Evolutionary conservation across 2,797 vertebrate species (phyloP).

Genomic region (Ispidina lecontei): DNA sequence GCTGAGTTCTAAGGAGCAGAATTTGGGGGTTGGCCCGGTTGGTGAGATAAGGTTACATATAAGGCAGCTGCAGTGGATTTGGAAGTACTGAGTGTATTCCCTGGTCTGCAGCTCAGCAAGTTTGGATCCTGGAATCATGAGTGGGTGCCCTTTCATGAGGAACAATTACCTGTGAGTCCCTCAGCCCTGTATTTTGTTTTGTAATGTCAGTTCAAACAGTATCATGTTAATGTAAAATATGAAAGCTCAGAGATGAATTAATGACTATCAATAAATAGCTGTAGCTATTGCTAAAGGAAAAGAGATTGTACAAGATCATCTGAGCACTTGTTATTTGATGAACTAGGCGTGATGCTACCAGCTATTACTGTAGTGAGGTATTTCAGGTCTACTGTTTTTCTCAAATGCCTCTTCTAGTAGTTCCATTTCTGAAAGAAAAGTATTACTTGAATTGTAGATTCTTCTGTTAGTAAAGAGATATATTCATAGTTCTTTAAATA

Average conservation of each 20-base stretch:
- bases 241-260: not conserved
- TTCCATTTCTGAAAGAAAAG: not conserved
- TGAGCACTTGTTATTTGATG: not conserved
- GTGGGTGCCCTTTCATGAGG: conserved; percentile 75
- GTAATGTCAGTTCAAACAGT: not conserved
- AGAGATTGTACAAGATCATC: not conserved
- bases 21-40: conserved; percentile 61
- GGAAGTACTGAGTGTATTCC: not conserved
- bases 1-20: not conserved
- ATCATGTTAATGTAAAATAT: not conserved
- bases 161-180: conserved; percentile 75
- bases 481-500: not conserved
- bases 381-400: not conserved
- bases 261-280: not conserved
- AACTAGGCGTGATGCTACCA: not conserved
- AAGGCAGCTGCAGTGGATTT: conserved; percentile 19
- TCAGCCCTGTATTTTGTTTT: not conserved
- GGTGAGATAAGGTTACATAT: conserved; percentile 56
- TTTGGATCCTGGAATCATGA: conserved; percentile 69
- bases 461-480: not conserved
- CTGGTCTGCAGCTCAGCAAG: not conserved
- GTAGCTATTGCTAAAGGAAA: not conserved
- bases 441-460: not conserved
- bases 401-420: not conserved
- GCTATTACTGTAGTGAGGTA: not conserved